A percentile compares a stretch with the other conserved stretches of the same genome.
Conservation (phyloP, 1,140 invertebrate species). For the Drosophila dunni region DNA sequence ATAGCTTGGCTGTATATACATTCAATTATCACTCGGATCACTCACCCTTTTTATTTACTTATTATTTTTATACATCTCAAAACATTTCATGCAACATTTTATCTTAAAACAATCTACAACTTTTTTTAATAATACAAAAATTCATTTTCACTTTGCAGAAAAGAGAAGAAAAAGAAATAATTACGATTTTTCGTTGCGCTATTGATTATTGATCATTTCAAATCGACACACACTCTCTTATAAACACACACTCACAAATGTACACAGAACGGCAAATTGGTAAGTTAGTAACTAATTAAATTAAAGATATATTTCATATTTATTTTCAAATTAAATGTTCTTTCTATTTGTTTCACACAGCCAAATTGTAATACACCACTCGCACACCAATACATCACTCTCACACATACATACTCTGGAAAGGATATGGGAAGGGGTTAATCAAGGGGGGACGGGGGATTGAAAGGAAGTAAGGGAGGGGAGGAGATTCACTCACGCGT, state of each 20-base stretch:
- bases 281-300: conserved; percentile 47
- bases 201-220: conserved; percentile 74
- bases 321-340: conserved; percentile 16
- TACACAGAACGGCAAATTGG: conserved; percentile 51
- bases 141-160: conserved; percentile 74
- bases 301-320: conserved; percentile 7
- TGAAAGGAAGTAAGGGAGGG: neutral
- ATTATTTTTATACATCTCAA: conserved; percentile 7
- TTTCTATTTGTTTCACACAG: conserved; percentile 26
- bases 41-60: conserved; percentile 30
- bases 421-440: conserved; percentile 9
- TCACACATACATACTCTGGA: conserved; percentile 18
- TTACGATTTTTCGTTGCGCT: conserved; percentile 66
- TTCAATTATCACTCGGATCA: conserved; percentile 24
- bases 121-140: conserved; percentile 43
- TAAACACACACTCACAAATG: too few species aligned
- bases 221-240: conserved; percentile 46
- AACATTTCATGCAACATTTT: conserved; percentile 3
- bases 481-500: conserved; percentile 52
- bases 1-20: conserved; percentile 64
- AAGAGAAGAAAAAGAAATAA: conserved; percentile 84
- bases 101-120: neutral
- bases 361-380: conserved; percentile 23
- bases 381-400: conserved; percentile 45
- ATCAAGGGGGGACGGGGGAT: neutral